These are phyloP conservation scores for Drosophila ohnishii DNA, from an alignment of 1,140 invertebrate genomes.

Conservation along the genomic window DNA sequence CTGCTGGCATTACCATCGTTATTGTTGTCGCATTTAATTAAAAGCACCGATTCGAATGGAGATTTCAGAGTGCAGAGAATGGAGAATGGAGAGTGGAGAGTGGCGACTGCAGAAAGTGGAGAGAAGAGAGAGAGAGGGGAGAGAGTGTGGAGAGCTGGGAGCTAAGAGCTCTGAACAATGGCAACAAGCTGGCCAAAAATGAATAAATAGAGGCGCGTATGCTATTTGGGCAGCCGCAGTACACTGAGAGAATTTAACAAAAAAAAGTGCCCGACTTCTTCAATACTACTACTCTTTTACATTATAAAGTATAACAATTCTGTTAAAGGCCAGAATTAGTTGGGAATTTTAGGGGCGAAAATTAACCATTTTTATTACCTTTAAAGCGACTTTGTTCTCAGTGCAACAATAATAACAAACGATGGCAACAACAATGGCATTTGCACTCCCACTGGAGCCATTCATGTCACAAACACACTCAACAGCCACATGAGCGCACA, in stretches of 20 bases:
- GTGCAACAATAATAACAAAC: slow-evolving; percentile 32
- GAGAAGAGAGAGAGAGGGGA: neutral
- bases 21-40: slow-evolving; percentile 79
- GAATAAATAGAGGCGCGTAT: slow-evolving; percentile 63
- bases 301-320: no score
- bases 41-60: slow-evolving; percentile 59
- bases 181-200: slow-evolving; percentile 43
- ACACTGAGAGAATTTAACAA: neutral
- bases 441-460: slow-evolving; percentile 40
- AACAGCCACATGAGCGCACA: slow-evolving; percentile 11
- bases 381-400: neutral
- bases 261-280: no score
- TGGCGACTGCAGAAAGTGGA: neutral
- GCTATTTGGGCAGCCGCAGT: slow-evolving; percentile 53
- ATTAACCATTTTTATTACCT: no score
- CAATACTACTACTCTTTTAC: no score
- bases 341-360: neutral
- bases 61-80: slow-evolving; percentile 29
- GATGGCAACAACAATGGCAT: slow-evolving; percentile 37
- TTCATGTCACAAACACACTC: slow-evolving; percentile 41
- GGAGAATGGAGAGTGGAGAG: neutral
- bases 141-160: slow-evolving; percentile 12
- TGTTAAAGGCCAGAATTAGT: neutral
- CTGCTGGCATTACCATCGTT: slow-evolving; percentile 44
- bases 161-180: slow-evolving; percentile 41